Conservation (phyloP, 1,140 invertebrate species). For the Caerostris extrusa region DNA sequence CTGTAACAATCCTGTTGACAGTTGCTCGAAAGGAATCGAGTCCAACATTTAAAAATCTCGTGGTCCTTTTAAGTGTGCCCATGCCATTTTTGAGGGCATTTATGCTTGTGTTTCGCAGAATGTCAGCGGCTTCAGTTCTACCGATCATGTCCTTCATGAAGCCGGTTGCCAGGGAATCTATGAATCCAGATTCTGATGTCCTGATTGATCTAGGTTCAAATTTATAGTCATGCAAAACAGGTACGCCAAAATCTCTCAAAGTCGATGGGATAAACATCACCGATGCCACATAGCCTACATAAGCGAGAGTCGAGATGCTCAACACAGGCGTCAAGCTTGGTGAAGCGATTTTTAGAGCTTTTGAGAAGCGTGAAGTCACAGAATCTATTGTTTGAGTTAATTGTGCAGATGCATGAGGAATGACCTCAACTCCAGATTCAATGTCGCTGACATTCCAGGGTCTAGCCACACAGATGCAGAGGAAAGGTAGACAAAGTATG, state of each 20-base stretch:
- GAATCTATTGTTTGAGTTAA: conserved; percentile 58
- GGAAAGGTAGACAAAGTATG: background rate
- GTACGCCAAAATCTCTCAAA: conserved; percentile 27
- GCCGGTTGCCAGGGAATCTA: conserved; percentile 38
- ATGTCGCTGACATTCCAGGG: conserved; percentile 41
- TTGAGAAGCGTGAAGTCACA: conserved; percentile 14
- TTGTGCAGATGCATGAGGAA: background rate
- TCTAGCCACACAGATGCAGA: background rate
- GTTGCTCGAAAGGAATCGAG: background rate
- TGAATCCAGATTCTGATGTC: conserved; percentile 40
- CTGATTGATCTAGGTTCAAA: conserved; percentile 13
- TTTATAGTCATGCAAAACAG: conserved; percentile 48
- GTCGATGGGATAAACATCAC: conserved; percentile 46
- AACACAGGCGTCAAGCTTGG: conserved; percentile 35
- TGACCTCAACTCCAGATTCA: background rate
- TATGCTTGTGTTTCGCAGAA: conserved; percentile 43
- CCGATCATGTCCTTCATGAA: conserved; percentile 59
- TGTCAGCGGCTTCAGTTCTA: conserved; percentile 64
- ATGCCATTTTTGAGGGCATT: conserved; percentile 31
- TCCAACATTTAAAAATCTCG: conserved; percentile 30
- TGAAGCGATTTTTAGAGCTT: conserved; percentile 3
- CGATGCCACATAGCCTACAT: conserved; percentile 44
- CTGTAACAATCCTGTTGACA: background rate
- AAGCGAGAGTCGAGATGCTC: conserved; percentile 24
- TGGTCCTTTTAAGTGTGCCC: background rate